Evolutionary conservation across 2,797 vertebrate genomes (phyloP).

Genomic region (Chelidonichthys spinosus): DNA sequence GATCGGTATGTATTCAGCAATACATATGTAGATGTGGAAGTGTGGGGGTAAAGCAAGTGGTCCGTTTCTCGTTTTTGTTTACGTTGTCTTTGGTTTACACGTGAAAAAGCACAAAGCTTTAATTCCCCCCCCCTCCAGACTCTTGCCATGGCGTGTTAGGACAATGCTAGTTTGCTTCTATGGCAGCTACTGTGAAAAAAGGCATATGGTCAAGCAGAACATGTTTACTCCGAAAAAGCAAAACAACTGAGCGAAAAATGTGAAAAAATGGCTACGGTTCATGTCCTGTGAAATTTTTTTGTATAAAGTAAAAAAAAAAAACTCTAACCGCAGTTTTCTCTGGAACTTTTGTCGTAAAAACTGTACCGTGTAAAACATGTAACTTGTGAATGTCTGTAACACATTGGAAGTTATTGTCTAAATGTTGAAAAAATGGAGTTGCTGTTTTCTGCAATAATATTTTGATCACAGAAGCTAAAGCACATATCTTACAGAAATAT

Average conservation of each 20-base stretch:
- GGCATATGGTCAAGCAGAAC: constrained; percentile 79
- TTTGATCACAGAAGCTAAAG: constrained; percentile 96
- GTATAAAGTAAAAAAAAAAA: constrained; percentile 82
- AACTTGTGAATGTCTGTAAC: constrained; percentile 94
- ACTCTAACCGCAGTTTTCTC: constrained; percentile 87
- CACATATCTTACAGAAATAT: constrained; percentile 93
- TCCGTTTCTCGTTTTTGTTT: constrained; percentile 79
- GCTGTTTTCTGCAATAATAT: constrained; percentile 97
- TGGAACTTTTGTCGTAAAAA: constrained; percentile 92
- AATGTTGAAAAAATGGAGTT: constrained; percentile 93
- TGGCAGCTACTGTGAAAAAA: constrained; percentile 90
- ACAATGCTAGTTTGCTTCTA: constrained; percentile 85
- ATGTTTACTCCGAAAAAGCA: constrained; percentile 86
- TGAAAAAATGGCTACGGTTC: constrained; percentile 92
- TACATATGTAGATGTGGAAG: constrained; percentile 81
- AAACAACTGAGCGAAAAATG: constrained; percentile 88
- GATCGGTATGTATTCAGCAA: constrained; percentile 83
- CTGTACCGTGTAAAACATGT: constrained; percentile 93
- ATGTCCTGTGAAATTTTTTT: constrained; percentile 88
- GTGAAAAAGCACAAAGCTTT: constrained; percentile 85
- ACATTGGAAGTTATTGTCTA: constrained; percentile 93
- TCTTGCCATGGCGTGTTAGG: constrained; percentile 80
- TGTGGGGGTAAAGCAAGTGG: constrained; percentile 74
- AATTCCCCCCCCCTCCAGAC: constrained; percentile 75
- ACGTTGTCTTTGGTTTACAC: constrained; percentile 79